Evolutionary conservation across 2,888 invertebrate species (phyloP), one percentile per base, ranked within the genome.

Genomic region (Drosophila borealis): DNA sequence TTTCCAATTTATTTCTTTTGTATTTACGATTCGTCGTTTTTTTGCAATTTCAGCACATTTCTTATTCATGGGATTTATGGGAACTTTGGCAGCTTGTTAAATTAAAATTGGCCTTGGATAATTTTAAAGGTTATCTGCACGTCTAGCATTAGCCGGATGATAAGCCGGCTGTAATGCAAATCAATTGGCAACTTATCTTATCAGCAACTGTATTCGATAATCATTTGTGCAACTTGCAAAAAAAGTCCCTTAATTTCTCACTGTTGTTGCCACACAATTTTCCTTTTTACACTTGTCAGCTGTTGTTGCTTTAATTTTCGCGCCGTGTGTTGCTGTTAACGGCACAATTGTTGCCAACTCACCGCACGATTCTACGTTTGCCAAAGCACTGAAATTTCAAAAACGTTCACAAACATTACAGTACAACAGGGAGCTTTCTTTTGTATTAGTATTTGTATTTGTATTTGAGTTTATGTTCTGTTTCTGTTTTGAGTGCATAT

Each of bases 311-410:
- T 61, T 49, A 61, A 65, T 44, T 48, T 62, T 54, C 36, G 29
- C 34, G 55, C 50, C 54, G 46, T n/a, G 11, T 11, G 34, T 21
- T 42, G n/a, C 42, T 48, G 14, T 54, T 51, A 29, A 55, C 50
- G 48, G 42, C 36, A 19, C 25, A 36, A 33, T 33, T 37, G 14
- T 34, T 34, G 19, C 3, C 36, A 57, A 54, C n/a, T 61, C 53
- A 74, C 82, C 70, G 56, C 57, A 46, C 78, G 53, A 33, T 44
- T 54, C 70, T 65, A 69, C 46, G 74, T 67, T 63, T 67, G 75
- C 46, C 70, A 67, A 54, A 62, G 64, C 53, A 83, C 89, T 83
- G 59, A 88, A 61, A 39, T 37, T 44, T 53, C 14, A 17, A 50
- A 59, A 66, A 37, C 33, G 45, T 14, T 51, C 45, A 41, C 50